Evolutionary conservation across 2,888 invertebrate species (phyloP), one percentile per base, ranked within the genome.

Genomic region (Dicranocentrus wangi): DNA sequence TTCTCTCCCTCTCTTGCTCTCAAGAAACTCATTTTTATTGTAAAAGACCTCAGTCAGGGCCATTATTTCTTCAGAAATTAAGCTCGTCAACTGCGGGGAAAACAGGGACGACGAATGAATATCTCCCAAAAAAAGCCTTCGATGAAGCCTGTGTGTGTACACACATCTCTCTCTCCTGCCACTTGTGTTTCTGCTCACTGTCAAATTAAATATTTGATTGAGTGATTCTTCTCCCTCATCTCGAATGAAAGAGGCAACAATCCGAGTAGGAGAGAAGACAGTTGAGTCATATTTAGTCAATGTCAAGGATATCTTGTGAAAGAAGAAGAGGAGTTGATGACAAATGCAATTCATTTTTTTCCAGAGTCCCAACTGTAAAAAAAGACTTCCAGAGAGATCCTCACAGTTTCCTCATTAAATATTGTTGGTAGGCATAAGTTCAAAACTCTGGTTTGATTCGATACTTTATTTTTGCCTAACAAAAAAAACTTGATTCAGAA

Each of bases 151-250:
- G n/a, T n/a, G n/a, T 32, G 10, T 32, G 3, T 32, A 32, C 32
- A 7, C 32, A 32, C 3, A 15, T 21, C 21, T 21, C 21, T 23
- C 58, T 23, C 58, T 58, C 58, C 21, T 3, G 5, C 32, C 32
- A 32, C 77, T 77, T 69, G 68, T 77, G 76, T 68, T 25, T 68
- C 68, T 76, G 69, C 58, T 70, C 69, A 51, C 77, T 63, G 77
- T 77, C 77, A 77, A 77, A 77, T 77, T 77, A 77, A 77, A 77
- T 77, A 77, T 77, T 77, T 77, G 77, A 77, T 77, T 77, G 77
- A 77, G 77, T 53, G 77, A 77, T 77, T 66, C 53, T 61, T 10
- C 15, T 32, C 32, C 32, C 32, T 32, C 32, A 10, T 32, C 17
- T 17, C 63, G 17, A 53, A 21, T 63, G 2, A 39, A 13, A 15